Conservation (phyloP, 2,888 invertebrate genomes). For the Trissoscelio sp. region DNA sequence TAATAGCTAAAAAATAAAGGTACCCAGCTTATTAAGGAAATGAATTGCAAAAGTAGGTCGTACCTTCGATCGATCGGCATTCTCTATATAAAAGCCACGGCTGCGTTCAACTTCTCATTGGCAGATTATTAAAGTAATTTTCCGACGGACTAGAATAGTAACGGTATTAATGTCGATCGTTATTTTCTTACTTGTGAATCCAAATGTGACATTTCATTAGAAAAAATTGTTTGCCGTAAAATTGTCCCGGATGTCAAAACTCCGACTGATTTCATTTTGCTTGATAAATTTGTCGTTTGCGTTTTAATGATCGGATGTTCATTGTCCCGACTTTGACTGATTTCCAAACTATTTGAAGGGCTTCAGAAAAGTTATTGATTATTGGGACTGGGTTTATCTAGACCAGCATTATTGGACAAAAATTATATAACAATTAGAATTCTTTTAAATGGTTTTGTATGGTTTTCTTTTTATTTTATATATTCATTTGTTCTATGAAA, state of each 20-base stretch:
- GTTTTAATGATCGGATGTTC: too few species aligned
- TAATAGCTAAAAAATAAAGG: constrained; percentile 61
- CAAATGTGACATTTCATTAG: constrained; percentile 27
- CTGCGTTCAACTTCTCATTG: constrained; percentile 55
- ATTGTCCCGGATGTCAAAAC: background rate
- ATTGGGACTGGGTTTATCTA: too few species aligned
- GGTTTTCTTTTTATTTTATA: too few species aligned
- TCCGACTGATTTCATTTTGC: background rate
- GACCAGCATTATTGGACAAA: too few species aligned
- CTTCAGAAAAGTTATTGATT: too few species aligned
- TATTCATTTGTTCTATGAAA: too few species aligned
- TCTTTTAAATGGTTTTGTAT: too few species aligned
- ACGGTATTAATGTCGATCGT: constrained; percentile 35
- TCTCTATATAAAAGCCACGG: constrained; percentile 45
- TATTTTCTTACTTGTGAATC: constrained; percentile 20
- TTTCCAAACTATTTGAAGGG: too few species aligned
- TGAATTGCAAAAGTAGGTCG: constrained; percentile 66
- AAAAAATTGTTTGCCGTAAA: constrained; percentile 10
- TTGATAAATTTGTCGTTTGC: too few species aligned
- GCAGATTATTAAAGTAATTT: constrained; percentile 63
- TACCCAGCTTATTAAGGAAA: constrained; percentile 62
- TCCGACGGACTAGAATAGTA: constrained; percentile 50
- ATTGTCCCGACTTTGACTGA: too few species aligned
- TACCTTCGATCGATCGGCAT: constrained; percentile 54
- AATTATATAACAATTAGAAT: too few species aligned